These are phyloP conservation scores for Leptoteleia sp. DNA, from an alignment of 1,140 invertebrate species.

Conservation along the genomic window DNA sequence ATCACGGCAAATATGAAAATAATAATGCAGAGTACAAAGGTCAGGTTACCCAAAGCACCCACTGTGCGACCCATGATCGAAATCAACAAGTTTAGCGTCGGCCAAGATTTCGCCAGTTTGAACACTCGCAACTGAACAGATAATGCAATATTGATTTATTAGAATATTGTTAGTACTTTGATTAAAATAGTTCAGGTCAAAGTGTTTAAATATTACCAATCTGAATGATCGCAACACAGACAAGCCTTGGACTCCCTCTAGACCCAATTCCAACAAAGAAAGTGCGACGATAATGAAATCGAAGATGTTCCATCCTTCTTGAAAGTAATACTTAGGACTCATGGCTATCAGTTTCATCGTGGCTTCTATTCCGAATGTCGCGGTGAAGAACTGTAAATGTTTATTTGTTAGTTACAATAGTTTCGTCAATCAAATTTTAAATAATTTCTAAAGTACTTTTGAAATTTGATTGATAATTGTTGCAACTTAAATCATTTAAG, in stretches of 20 bases:
- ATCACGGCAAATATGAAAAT: slow-evolving; percentile 99
- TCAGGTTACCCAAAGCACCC: slow-evolving; percentile 98
- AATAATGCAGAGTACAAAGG: slow-evolving; percentile 98
- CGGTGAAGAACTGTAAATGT: slow-evolving; percentile 93
- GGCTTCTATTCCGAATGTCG: slow-evolving; percentile 98
- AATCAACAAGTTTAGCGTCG: slow-evolving; percentile 98
- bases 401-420: neutral
- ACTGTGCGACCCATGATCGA: slow-evolving; percentile 99
- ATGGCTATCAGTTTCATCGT: slow-evolving; percentile 96
- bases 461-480: too few relatives aligned
- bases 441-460: too few relatives aligned
- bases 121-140: slow-evolving; percentile 97
- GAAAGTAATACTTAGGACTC: slow-evolving; percentile 98
- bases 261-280: slow-evolving; percentile 94
- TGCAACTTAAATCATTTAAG: too few relatives aligned
- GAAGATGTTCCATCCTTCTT: slow-evolving; percentile 99
- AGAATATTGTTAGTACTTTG: too few relatives aligned
- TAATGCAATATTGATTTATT: too few relatives aligned
- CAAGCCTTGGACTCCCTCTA: slow-evolving; percentile 96
- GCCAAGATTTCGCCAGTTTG: slow-evolving; percentile 99
- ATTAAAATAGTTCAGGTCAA: too few relatives aligned
- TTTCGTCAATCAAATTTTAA: neutral
- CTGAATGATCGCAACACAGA: slow-evolving; percentile 98
- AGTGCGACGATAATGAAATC: slow-evolving; percentile 99
- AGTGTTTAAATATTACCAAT: slow-evolving; percentile 86